Percentiles rank a stretch among this genome's conserved stretches.
These are phyloP conservation scores for Sisyra terminalis DNA, from an alignment of 2,888 invertebrate species.

Conservation along the genomic window DNA sequence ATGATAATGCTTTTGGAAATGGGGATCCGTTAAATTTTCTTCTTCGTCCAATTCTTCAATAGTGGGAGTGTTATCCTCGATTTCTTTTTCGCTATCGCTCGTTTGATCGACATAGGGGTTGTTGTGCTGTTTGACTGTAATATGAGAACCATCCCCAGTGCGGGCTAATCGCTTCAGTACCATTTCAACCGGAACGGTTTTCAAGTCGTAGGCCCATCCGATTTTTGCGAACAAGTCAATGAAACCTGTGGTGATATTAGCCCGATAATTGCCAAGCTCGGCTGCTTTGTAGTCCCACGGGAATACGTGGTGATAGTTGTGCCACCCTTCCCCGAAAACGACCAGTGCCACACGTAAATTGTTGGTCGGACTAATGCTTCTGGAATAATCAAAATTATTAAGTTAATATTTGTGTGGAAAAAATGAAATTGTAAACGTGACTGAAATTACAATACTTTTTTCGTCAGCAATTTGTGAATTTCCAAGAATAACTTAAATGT, in stretches of 20 bases:
- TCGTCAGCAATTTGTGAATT: too few relatives aligned
- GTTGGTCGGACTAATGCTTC: conserved; percentile 52
- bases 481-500: too few relatives aligned
- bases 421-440: too few relatives aligned
- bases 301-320: conserved; percentile 80
- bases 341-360: conserved; percentile 45
- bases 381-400: conserved; percentile 22
- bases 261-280: conserved; percentile 48
- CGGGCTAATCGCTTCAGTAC: conserved; percentile 46
- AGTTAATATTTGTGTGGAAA: neutral
- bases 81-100: too few relatives aligned
- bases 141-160: conserved; percentile 51
- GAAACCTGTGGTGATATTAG: conserved; percentile 43
- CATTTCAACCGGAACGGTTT: conserved; percentile 28
- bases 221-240: conserved; percentile 51
- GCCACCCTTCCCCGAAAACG: conserved; percentile 69
- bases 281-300: conserved; percentile 70
- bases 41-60: neutral
- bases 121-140: neutral
- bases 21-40: neutral
- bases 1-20: conserved; percentile 24
- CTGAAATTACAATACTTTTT: too few relatives aligned
- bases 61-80: neutral
- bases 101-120: neutral
- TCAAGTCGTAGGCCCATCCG: conserved; percentile 43